A percentile compares a stretch with the other conserved stretches of the same genome.
Conservation (phyloP, 1,140 invertebrate species). For the Ptiloglossa arizonensis region DNA sequence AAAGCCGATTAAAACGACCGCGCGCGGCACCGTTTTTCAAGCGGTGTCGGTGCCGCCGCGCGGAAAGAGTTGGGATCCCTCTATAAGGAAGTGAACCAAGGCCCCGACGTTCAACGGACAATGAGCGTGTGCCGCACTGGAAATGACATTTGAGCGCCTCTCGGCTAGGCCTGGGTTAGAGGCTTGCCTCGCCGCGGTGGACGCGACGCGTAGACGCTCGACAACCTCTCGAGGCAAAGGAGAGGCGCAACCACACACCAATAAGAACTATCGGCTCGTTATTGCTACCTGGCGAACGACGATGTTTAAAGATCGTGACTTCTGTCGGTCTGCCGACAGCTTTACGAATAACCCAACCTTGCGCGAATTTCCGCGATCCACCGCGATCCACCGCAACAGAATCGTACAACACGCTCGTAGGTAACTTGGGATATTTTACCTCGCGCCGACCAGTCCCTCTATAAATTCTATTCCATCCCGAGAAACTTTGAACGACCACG, state of each 20-base stretch:
- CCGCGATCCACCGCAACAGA: too few species aligned
- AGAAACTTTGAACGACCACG: not conserved
- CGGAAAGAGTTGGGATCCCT: conserved; percentile 49
- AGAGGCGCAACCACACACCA: conserved; percentile 14
- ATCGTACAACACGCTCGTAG: too few species aligned
- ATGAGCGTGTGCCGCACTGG: conserved; percentile 70
- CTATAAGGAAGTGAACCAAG: conserved; percentile 64
- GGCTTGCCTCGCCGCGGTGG: not conserved
- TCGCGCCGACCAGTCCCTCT: not conserved
- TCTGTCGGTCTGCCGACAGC: conserved; percentile 40
- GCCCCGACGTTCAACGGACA: conserved; percentile 56
- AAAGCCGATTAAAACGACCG: conserved; percentile 67
- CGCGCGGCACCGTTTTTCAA: conserved; percentile 65
- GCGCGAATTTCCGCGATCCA: conserved; percentile 52
- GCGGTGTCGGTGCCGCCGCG: conserved; percentile 61
- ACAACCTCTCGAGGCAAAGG: too few species aligned
- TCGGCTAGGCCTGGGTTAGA: conserved; percentile 19
- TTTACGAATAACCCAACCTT: conserved; percentile 12
- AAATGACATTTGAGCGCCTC: conserved; percentile 69
- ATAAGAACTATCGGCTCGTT: conserved; percentile 68
- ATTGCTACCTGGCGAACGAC: conserved; percentile 62
- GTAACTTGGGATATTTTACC: conserved; percentile 3
- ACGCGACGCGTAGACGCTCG: not conserved
- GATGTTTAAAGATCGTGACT: conserved; percentile 55
- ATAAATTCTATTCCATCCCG: conserved; percentile 7